A percentile compares a stretch with the other conserved stretches of the same genome.
Evolutionary conservation across 2,113 vertebrate genomes (phyloP).

Genomic region (Malurus melanocephalus): DNA sequence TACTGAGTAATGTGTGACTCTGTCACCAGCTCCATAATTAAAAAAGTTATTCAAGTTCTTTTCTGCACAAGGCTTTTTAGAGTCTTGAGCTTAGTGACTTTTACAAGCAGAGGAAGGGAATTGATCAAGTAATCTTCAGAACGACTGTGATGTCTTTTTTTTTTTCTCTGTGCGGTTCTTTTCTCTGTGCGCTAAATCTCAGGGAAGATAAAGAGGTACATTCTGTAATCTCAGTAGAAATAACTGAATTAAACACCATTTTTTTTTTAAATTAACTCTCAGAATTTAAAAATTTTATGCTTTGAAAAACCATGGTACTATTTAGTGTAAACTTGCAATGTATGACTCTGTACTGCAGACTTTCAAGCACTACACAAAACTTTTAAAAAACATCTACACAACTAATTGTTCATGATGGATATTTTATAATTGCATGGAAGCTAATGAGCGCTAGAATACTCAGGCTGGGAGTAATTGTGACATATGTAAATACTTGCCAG

Average conservation of each 20-base stretch:
- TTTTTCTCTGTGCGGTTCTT: slow-evolving; percentile 23
- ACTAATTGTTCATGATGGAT: not conserved
- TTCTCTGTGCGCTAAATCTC: not conserved
- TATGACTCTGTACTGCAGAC: not conserved
- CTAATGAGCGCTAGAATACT: not conserved
- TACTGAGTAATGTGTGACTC: not conserved
- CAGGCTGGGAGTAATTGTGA: not conserved
- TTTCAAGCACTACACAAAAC: not conserved
- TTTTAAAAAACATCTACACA: not conserved
- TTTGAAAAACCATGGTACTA: not conserved
- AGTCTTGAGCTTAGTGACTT: slow-evolving; percentile 28
- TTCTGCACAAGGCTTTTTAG: slow-evolving; percentile 7
- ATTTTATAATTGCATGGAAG: not conserved
- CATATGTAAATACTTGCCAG: not conserved
- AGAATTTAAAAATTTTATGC: not conserved
- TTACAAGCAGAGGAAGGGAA: slow-evolving; percentile 28
- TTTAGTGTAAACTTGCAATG: not conserved
- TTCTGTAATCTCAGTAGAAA: slow-evolving; percentile 1
- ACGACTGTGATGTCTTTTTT: slow-evolving; percentile 9
- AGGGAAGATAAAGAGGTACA: not conserved
- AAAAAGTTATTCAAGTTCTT: slow-evolving; percentile 18
- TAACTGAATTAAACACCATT: slow-evolving; percentile 8
- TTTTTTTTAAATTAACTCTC: not conserved
- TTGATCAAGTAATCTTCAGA: slow-evolving; percentile 49
- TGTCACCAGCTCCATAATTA: not conserved